Conservation (phyloP, 2,888 invertebrate genomes). For the Campopleginae sp. region DNA sequence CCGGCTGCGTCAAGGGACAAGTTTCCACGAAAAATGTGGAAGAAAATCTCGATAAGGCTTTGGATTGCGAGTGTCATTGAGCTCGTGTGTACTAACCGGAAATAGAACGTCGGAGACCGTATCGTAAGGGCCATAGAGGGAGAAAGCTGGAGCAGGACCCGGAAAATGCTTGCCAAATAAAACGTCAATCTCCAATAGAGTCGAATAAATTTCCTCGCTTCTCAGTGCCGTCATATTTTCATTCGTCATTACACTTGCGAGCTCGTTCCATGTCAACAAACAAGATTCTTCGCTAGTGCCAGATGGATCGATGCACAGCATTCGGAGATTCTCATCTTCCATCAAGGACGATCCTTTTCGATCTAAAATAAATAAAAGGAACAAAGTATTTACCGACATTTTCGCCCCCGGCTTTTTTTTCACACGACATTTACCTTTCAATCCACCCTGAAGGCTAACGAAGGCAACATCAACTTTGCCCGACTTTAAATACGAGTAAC, state of each 20-base stretch:
- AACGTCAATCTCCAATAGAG: slow-evolving; percentile 89
- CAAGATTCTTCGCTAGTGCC: slow-evolving; percentile 70
- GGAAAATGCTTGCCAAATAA: slow-evolving; percentile 88
- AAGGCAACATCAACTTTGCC: slow-evolving; percentile 92
- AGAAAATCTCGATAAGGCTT: slow-evolving; percentile 65
- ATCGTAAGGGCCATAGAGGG: slow-evolving; percentile 89
- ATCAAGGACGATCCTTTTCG: slow-evolving; percentile 49
- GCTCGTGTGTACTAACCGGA: slow-evolving; percentile 81
- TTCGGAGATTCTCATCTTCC: slow-evolving; percentile 69
- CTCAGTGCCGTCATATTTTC: slow-evolving; percentile 86
- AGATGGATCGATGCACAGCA: slow-evolving; percentile 78
- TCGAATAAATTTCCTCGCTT: slow-evolving; percentile 89
- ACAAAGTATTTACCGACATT: neutral
- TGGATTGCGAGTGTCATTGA: slow-evolving; percentile 67
- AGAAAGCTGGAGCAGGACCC: slow-evolving; percentile 87
- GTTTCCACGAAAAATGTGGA: slow-evolving; percentile 67
- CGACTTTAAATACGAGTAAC: slow-evolving; percentile 86
- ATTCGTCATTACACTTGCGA: slow-evolving; percentile 86
- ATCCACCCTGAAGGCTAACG: slow-evolving; percentile 85
- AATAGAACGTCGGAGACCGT: slow-evolving; percentile 88
- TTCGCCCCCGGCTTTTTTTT: slow-evolving; percentile 1
- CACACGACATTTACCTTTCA: slow-evolving; percentile 34
- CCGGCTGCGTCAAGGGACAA: slow-evolving; percentile 68
- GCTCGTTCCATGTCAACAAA: slow-evolving; percentile 79
- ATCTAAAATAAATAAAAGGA: slow-evolving; percentile 39